Evolutionary conservation across 1,140 invertebrate genomes (phyloP).

Genomic region (Bombus superbus): DNA sequence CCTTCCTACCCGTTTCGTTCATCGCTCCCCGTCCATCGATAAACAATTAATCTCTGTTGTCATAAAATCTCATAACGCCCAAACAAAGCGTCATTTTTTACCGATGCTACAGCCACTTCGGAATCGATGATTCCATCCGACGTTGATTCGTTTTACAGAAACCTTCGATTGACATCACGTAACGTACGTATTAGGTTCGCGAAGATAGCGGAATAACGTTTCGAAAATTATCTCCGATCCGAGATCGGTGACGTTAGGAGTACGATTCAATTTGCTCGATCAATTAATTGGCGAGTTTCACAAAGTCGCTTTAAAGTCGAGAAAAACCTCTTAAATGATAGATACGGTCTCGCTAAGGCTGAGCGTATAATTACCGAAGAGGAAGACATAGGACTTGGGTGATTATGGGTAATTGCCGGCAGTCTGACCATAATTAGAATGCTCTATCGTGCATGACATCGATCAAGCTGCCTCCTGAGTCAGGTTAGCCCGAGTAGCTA

Average conservation of each 20-base stretch:
- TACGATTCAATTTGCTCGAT: no score
- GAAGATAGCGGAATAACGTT: not conserved
- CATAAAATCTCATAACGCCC: conserved; percentile 55
- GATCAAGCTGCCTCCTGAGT: conserved; percentile 73
- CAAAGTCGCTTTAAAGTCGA: not conserved
- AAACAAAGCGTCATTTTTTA: conserved; percentile 22
- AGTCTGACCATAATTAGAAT: conserved; percentile 76
- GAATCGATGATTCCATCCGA: conserved; percentile 13
- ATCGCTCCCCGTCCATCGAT: conserved; percentile 55
- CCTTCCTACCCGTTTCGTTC: not conserved
- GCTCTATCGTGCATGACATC: conserved; percentile 75
- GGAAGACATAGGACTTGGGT: conserved; percentile 61
- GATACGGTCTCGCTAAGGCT: conserved; percentile 30
- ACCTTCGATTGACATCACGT: not conserved
- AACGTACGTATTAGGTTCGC: not conserved
- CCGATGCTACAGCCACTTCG: not conserved
- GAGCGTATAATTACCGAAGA: conserved; percentile 56
- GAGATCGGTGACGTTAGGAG: not conserved
- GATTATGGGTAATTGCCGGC: conserved; percentile 74
- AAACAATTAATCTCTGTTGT: conserved; percentile 63
- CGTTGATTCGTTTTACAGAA: conserved; percentile 1
- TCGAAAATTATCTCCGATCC: not conserved
- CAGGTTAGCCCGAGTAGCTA: conserved; percentile 72
- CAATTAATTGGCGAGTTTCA: not conserved
- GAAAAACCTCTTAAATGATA: conserved; percentile 8